Evolutionary conservation across 1,140 invertebrate genomes (phyloP), one percentile per base, ranked within the genome.

Genomic region (Drosophila suzukii): DNA sequence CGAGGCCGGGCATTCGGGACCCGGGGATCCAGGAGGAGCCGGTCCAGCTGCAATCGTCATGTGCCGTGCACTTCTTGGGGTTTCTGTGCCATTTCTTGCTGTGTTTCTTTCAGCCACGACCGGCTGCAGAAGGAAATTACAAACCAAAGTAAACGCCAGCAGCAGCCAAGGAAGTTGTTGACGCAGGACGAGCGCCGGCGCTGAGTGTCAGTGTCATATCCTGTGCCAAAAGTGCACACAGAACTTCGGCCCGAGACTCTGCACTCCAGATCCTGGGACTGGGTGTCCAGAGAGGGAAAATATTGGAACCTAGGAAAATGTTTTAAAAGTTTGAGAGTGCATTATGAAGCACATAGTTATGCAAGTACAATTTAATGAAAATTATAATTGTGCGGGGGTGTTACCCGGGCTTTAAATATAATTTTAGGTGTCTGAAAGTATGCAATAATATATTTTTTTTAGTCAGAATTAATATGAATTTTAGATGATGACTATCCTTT

Each of bases 151-250:
- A 86, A 86, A 89, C 83, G 79, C 79, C 83, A 86, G 86, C 62
- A 86, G 79, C 71, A 78, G 62, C 75, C 74, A 82, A 82, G 83
- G 75, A 79, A 86, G 83, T 88, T 86, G 83, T 89, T 86, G 81
- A 85, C 74, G 82, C 82, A 78, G 82, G 78, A 81, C 78, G 74
- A 81, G 74, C 82, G 74, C 63, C 74, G 78, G 74, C 74, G 82
- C 78, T 85, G 83, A 88, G 83, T 88, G 83, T 86, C 83, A 86
- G 83, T 86, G 84, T 88, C 83, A 86, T 86, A 86, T 86, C 83
- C 83, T 86, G 83, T 86, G 84, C 83, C 83, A 88, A 86, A 86
- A 86, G 83, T 88, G 84, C 83, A 88, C 72, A 71, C 78, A 78
- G 72, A 71, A 59, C 58, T 68, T 68, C 27, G 47, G 61, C 30